phyloP scores from a whole-genome alignment of 1,140 invertebrate genomes.

The Magallana angulata region DNA sequence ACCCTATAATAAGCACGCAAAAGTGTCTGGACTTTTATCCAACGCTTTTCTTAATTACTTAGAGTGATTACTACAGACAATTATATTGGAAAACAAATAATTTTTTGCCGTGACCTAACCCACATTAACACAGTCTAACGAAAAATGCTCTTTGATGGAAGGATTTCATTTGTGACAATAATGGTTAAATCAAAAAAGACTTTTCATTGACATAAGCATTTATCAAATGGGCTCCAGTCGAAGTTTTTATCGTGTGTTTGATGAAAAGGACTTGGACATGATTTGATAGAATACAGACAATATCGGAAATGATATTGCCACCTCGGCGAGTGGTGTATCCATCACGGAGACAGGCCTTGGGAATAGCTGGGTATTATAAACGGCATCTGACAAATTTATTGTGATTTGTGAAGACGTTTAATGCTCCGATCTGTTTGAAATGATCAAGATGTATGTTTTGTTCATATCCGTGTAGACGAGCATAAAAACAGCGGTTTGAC shows the following conservation, averaged over 20 bases:
- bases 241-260: conserved; percentile 35
- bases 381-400: conserved; percentile 52
- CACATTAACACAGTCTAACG: neutral
- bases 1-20: no score
- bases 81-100: neutral
- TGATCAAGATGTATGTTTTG: conserved; percentile 32
- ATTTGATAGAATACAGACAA: conserved; percentile 54
- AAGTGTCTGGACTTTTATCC: no score
- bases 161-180: conserved; percentile 27
- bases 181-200: conserved; percentile 31
- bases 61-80: no score
- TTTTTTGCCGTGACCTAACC: conserved; percentile 12
- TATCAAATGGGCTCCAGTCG: conserved; percentile 21
- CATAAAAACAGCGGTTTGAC: conserved; percentile 25
- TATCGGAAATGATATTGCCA: conserved; percentile 44
- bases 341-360: conserved; percentile 36
- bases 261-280: conserved; percentile 28
- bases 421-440: conserved; percentile 28
- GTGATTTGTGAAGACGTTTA: conserved; percentile 53
- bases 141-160: conserved; percentile 13
- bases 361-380: conserved; percentile 47
- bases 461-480: conserved; percentile 37
- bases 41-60: no score
- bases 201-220: conserved; percentile 31
- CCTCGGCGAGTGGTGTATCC: conserved; percentile 40